Conservation (phyloP, 2,113 vertebrate species). For the Melanerpes formicivorus region DNA sequence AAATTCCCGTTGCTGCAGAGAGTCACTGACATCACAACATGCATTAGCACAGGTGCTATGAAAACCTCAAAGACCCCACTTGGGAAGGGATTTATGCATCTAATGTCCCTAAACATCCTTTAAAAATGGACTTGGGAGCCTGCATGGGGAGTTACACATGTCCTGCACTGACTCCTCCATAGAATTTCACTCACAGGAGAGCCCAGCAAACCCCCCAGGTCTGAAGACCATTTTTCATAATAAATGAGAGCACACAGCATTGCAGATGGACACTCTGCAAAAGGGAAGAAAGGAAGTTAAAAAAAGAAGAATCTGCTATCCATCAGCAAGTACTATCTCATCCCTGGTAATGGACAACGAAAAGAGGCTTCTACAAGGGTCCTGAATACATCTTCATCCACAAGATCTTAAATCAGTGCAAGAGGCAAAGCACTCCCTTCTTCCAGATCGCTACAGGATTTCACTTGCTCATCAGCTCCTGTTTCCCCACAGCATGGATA, state of each 20-base stretch:
- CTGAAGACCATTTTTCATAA: not conserved
- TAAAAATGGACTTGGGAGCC: not conserved
- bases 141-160: not conserved
- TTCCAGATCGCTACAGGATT: not conserved
- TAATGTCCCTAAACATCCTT: not conserved
- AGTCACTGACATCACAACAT: not conserved
- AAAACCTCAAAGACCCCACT: not conserved
- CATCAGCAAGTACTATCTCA: not conserved
- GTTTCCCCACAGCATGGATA: not conserved
- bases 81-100: not conserved
- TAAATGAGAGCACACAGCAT: not conserved
- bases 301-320: not conserved
- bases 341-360: not conserved
- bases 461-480: not conserved
- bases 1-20: rapidly evolving
- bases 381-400: not conserved
- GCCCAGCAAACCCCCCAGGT: not conserved
- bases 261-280: not conserved
- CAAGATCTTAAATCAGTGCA: not conserved
- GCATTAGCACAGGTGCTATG: not conserved
- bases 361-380: not conserved
- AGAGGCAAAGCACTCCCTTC: not conserved
- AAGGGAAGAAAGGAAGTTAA: not conserved
- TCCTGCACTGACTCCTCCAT: not conserved
- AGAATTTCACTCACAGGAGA: not conserved